Percentiles rank a stretch among this genome's conserved stretches.
phyloP scores from a whole-genome alignment of 2,888 invertebrate species.

The Petrolisthes cinctipes region DNA sequence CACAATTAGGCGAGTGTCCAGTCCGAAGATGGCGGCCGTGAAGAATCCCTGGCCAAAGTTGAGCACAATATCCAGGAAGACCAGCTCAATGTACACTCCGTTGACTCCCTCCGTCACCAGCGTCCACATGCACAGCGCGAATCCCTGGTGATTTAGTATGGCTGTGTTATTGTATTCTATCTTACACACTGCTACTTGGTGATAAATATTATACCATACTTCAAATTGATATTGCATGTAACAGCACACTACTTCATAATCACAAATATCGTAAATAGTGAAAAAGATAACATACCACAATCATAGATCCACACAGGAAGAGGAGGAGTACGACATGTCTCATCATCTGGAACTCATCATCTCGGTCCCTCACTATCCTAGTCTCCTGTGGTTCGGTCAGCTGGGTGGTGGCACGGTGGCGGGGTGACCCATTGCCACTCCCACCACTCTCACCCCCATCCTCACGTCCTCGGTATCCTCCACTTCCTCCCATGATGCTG shows the following conservation, averaged over 20 bases:
- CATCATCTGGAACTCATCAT: conserved; percentile 76
- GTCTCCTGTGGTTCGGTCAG: conserved; percentile 68
- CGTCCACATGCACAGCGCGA: conserved; percentile 86
- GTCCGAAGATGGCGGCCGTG: conserved; percentile 87
- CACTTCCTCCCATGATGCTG: conserved; percentile 7
- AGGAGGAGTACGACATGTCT: conserved; percentile 87
- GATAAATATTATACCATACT: no score
- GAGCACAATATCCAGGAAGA: conserved; percentile 89
- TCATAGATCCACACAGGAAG: conserved; percentile 85
- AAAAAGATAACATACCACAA: conserved; percentile 78
- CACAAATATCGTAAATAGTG: not conserved
- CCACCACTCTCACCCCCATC: not conserved
- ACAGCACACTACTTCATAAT: no score
- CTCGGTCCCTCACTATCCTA: conserved; percentile 67
- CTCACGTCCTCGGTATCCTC: not conserved
- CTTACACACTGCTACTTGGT: no score
- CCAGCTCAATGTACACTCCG: conserved; percentile 92
- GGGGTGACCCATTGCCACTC: not conserved
- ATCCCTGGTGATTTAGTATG: conserved; percentile 74
- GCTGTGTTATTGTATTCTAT: no score
- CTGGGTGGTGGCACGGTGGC: conserved; percentile 46
- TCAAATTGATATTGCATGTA: no score
- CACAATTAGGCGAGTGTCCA: conserved; percentile 81
- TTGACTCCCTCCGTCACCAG: conserved; percentile 85
- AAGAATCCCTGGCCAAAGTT: conserved; percentile 91